Conservation (phyloP, 2,888 invertebrate species). For the Philaethria dido region DNA sequence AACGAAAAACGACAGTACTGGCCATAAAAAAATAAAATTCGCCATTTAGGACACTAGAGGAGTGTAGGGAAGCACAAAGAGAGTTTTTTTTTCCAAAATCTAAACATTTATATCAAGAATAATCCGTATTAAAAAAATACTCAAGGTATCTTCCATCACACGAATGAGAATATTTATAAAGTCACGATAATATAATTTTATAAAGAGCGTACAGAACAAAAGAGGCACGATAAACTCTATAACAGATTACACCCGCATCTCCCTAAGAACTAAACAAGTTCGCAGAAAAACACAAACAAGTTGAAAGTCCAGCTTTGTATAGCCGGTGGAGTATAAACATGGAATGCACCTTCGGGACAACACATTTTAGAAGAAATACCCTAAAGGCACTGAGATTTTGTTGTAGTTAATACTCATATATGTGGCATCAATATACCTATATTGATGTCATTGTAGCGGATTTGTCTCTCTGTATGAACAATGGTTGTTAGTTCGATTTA, state of each 20-base stretch:
- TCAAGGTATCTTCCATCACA: not conserved
- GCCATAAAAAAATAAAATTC: too few species aligned
- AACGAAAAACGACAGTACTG: too few species aligned
- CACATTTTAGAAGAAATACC: not conserved
- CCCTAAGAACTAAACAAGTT: slow-evolving; percentile 24
- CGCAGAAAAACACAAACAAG: slow-evolving; percentile 22
- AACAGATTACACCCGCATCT: slow-evolving; percentile 25
- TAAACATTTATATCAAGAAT: too few species aligned
- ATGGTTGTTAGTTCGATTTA: too few species aligned
- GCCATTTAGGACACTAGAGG: too few species aligned
- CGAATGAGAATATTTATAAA: not conserved
- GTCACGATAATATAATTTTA: not conserved
- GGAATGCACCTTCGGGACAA: slow-evolving; percentile 12
- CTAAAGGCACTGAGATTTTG: not conserved
- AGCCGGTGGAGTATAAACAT: slow-evolving; percentile 11
- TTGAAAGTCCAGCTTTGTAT: slow-evolving; percentile 3
- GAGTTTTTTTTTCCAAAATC: too few species aligned
- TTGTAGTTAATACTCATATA: not conserved
- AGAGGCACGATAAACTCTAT: slow-evolving; percentile 1
- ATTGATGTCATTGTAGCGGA: too few species aligned
- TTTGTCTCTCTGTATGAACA: too few species aligned
- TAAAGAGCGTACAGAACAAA: slow-evolving; percentile 6
- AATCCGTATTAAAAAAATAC: too few species aligned
- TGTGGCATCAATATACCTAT: too few species aligned
- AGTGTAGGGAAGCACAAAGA: too few species aligned